Evolutionary conservation across 1,140 invertebrate species (phyloP), one percentile per base, ranked within the genome.

Genomic region (Ruditapes philippinarum): DNA sequence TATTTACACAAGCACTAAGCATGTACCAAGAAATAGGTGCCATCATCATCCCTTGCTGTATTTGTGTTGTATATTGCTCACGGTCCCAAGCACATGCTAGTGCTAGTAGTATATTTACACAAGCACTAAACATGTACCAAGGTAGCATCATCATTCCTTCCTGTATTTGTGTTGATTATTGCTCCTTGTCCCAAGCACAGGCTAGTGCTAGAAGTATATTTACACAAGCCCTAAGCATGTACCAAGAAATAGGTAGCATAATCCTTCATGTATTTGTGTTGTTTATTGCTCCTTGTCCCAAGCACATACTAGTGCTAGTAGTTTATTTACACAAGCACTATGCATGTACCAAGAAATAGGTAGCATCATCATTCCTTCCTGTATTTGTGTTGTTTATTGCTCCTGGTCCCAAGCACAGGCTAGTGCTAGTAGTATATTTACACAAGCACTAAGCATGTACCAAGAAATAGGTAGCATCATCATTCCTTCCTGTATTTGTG

Each of bases 211-310:
- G 38, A n/a, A n/a, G n/a, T n/a, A 73, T 73, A 73, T n/a, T 19
- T 5, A 73, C 33, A 73, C 68, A 73, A 40, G 68, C 68, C 38
- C 68, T 73, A 73, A 36, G 51, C 68, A 73, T 38, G 68, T 73
- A 73, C 68, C 33, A 73, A 73, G 68, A 73, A 36, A 38, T 73
- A 40, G n/a, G 68, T 14, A 73, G 31, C 68, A 38, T 25, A 5
- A 31, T 60, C 54, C 7, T 33, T n/a, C 25, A 5, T 33, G 25
- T 65, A 28, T 65, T 31, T 65, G 25, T 28, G 33, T 5, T 54
- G 40, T 17, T n/a, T 73, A 40, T 45, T 73, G 38, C 40, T 31
- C 68, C 36, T 73, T 11, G 36, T 42, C 28, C 51, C 68, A 73
- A 73, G 68, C n/a, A 22, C 17, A 22, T 9, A 22, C 36, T 65